phyloP scores from a whole-genome alignment of 2,797 vertebrate genomes.

The Catharus ustulatus region DNA sequence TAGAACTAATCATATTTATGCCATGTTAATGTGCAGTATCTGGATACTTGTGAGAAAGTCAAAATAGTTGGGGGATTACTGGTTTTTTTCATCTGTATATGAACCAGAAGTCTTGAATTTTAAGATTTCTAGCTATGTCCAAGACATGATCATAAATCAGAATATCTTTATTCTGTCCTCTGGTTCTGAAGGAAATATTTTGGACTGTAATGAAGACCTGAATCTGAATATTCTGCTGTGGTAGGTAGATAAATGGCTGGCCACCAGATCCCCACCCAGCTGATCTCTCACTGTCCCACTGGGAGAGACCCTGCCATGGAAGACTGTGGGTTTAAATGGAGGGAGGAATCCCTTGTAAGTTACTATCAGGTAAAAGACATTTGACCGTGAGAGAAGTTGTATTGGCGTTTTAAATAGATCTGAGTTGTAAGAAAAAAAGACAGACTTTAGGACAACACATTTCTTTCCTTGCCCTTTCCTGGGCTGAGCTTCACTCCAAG shows the following conservation, averaged over 20 bases:
- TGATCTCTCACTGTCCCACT: fast-evolving
- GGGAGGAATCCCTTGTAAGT: fast-evolving
- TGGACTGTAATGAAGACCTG: neutral
- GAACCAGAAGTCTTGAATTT: neutral
- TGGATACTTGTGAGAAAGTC: neutral
- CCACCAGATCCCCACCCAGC: fast-evolving
- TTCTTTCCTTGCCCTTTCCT: neutral
- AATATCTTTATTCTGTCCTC: neutral
- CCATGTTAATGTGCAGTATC: neutral
- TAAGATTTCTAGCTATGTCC: neutral
- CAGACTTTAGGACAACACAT: neutral
- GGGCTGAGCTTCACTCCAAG: neutral
- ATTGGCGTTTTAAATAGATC: neutral
- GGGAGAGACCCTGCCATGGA: fast-evolving
- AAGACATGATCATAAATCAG: neutral
- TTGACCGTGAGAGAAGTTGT: neutral
- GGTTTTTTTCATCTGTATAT: neutral
- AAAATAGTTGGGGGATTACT: neutral
- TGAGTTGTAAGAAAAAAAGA: neutral
- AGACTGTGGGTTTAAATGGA: neutral
- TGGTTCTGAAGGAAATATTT: neutral
- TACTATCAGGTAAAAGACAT: neutral
- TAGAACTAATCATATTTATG: neutral
- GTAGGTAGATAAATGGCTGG: neutral
- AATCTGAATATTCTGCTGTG: neutral